phyloP scores from a whole-genome alignment of 2,888 invertebrate genomes.

The Shargacucullia verbasci region DNA sequence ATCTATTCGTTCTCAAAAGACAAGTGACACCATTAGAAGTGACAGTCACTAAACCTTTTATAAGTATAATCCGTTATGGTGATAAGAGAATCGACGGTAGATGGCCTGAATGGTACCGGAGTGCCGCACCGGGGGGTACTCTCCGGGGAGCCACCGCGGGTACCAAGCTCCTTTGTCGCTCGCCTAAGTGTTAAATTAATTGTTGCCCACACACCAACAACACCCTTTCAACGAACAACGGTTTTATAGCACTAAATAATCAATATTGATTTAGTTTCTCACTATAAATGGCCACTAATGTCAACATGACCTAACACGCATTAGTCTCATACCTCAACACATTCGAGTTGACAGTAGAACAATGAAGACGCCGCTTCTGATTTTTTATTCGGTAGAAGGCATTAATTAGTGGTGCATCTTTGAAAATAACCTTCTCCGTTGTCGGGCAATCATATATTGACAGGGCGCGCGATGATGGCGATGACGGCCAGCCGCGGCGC shows the following conservation, averaged over 20 bases:
- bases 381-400: slow-evolving; percentile 76
- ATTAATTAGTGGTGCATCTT: slow-evolving; percentile 87
- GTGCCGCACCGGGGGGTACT: slow-evolving; percentile 66
- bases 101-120: slow-evolving; percentile 79
- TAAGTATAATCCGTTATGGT: slow-evolving; percentile 68
- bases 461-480: slow-evolving; percentile 81
- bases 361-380: slow-evolving; percentile 78
- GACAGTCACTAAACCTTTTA: slow-evolving; percentile 68
- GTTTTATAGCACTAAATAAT: slow-evolving; percentile 48
- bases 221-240: slow-evolving; percentile 55
- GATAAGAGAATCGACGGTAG: slow-evolving; percentile 70
- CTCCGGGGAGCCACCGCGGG: slow-evolving; percentile 67
- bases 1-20: slow-evolving; percentile 27
- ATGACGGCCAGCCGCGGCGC: slow-evolving; percentile 79
- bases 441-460: slow-evolving; percentile 84
- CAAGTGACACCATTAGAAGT: slow-evolving; percentile 54
- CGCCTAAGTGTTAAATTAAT: slow-evolving; percentile 82
- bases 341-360: slow-evolving; percentile 78
- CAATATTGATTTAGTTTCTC: slow-evolving; percentile 54
- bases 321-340: slow-evolving; percentile 65
- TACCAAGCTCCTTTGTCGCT: slow-evolving; percentile 63
- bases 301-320: slow-evolving; percentile 54
- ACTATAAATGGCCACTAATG: slow-evolving; percentile 47
- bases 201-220: slow-evolving; percentile 68
- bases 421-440: slow-evolving; percentile 85